A percentile compares a stretch with the other conserved stretches of the same genome.
Conservation (phyloP, 2,113 vertebrate species). For the Zosterops pallidus region DNA sequence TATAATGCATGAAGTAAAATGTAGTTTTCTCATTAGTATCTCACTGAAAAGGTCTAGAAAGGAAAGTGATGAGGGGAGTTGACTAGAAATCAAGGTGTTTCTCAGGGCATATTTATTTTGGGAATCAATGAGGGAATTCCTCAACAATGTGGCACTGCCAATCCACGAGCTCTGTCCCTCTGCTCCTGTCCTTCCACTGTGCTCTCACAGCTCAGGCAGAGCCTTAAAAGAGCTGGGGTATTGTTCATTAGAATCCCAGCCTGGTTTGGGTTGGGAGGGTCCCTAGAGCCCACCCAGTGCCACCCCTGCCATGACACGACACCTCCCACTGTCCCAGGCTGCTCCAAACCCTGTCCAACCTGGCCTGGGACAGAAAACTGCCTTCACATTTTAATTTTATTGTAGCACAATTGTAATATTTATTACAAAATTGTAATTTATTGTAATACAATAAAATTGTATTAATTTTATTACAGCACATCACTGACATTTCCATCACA, state of each 20-base stretch:
- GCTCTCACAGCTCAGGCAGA: neutral
- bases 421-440: too few species aligned
- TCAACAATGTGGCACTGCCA: neutral
- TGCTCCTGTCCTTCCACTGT: neutral
- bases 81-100: neutral
- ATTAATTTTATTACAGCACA: neutral
- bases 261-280: neutral
- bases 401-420: too few species aligned
- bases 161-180: neutral
- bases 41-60: neutral
- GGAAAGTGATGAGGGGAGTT: neutral
- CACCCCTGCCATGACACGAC: neutral
- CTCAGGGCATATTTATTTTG: neutral
- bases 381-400: neutral
- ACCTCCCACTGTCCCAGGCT: neutral
- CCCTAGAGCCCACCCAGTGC: fast-evolving
- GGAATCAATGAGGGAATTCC: neutral
- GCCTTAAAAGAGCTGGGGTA: neutral
- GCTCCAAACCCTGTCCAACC: neutral
- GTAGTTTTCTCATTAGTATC: neutral
- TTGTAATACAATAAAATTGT: too few species aligned
- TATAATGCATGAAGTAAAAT: neutral
- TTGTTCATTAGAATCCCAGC: neutral
- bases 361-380: neutral
- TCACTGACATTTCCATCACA: neutral